A percentile compares a stretch with the other conserved stretches of the same genome.
Conservation (phyloP, 2,888 invertebrate species). For the Leptodirus hochenwartii region DNA sequence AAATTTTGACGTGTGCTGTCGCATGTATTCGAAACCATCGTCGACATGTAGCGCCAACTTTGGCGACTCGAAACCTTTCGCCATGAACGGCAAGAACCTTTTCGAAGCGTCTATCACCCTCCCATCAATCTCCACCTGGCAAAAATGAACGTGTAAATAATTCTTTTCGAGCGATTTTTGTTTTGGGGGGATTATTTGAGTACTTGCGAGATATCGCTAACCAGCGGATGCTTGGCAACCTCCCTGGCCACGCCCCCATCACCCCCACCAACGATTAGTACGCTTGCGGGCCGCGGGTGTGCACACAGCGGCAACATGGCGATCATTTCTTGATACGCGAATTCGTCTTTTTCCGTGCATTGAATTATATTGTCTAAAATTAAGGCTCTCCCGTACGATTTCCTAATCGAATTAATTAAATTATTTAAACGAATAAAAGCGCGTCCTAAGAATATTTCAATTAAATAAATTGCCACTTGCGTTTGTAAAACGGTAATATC, state of each 20-base stretch:
- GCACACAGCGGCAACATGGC: conserved; percentile 81
- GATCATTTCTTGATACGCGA: conserved; percentile 97
- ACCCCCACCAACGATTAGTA: conserved; percentile 92
- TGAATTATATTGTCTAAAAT: conserved; percentile 94
- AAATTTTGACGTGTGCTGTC: conserved; percentile 64
- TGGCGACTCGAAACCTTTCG: conserved; percentile 63
- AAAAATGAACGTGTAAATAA: conserved; percentile 6
- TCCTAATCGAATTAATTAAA: conserved; percentile 26
- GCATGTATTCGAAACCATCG: conserved; percentile 92
- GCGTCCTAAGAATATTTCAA: conserved; percentile 2
- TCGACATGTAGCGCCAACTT: conserved; percentile 63
- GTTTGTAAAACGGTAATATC: conserved; percentile 70
- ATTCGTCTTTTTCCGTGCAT: conserved; percentile 91
- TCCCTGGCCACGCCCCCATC: conserved; percentile 97
- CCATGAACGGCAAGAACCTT: conserved; percentile 79
- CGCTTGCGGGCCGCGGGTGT: conserved; percentile 80
- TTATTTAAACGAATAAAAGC: conserved; percentile 2
- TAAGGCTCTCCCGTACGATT: conserved; percentile 66
- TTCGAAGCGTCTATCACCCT: conserved; percentile 82
- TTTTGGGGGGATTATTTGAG: too few relatives aligned
- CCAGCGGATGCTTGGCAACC: conserved; percentile 79
- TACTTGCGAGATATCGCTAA: conserved; percentile 44
- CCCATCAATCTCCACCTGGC: conserved; percentile 84
- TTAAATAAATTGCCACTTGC: conserved; percentile 27
- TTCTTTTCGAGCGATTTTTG: too few relatives aligned